Evolutionary conservation across 2,888 invertebrate genomes (phyloP), one percentile per base, ranked within the genome.

Genomic region (Macrostomum cliftonense): DNA sequence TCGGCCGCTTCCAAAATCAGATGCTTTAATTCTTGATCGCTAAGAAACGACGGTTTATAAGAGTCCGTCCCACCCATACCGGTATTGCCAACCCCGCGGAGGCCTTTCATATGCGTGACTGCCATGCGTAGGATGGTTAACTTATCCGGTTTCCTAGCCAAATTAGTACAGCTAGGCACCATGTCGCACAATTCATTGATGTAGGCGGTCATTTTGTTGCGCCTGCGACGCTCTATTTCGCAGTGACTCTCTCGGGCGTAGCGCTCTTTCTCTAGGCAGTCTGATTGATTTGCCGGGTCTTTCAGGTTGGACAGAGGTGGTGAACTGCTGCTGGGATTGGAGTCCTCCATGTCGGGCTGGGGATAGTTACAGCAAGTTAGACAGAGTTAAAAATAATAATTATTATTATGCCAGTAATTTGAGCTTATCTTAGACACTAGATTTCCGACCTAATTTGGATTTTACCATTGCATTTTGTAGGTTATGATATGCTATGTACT

Each of bases 191-290:
- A 77, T 75, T 93, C 93, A 65, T 91, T 91, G 71, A 95, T 93
- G 74, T 95, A 95, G 60, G 91, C 88, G 62, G 93, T 93, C 93
- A 95, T 95, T 81, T 95, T 95, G 78, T 93, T 93, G 61, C 93
- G 79, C 63, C 95, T 77, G 61, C 93, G 79, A 60, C 93, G 79
- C 73, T 95, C 95, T 70, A 95, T 95, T 74, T 93, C 91, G 73
- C 89, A 89, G 74, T 91, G 91, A 71, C 91, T 91, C 76, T 91
- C 91, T 70, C 91, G 83, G 73, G 37, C 28, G 28, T 28, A 28
- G 28, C 28, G 28, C 28, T 28, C 28, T 9, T 28, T 28, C 28
- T 28, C 28, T 28, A 28, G 9, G 28, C 28, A 28, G 28, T 28
- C 28, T 4, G 28, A 28, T n/a, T n/a, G n/a, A n/a, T n/a, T n/a